phyloP scores from a whole-genome alignment of 2,797 vertebrate species.

The Phoeniculus purpureus region DNA sequence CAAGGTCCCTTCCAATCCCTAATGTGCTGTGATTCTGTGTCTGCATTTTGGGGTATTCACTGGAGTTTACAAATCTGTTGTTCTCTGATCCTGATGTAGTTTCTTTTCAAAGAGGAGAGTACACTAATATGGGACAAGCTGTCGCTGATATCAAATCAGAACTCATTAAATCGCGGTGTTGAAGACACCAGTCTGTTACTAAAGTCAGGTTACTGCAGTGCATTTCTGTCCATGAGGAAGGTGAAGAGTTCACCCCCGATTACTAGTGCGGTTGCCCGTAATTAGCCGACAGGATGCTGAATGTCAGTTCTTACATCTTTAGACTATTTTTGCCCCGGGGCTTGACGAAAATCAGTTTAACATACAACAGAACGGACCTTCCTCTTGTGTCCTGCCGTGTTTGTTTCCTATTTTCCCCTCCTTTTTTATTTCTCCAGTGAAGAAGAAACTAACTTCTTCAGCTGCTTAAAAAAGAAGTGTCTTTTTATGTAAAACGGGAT shows the following conservation, averaged over 20 bases:
- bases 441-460: neutral
- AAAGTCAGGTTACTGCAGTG: conserved; percentile 66
- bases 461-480: neutral
- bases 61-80: conserved; percentile 20
- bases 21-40: no score
- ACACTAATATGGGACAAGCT: conserved; percentile 56
- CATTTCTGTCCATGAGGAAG: conserved; percentile 61
- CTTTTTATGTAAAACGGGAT: neutral
- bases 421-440: neutral
- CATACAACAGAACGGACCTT: neutral
- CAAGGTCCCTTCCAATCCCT: no score
- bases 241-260: conserved; percentile 74
- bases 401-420: neutral
- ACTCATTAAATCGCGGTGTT: conserved; percentile 62
- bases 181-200: conserved; percentile 57
- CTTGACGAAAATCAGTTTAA: conserved; percentile 30
- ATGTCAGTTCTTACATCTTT: conserved; percentile 12
- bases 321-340: neutral
- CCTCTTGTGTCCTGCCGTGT: no score
- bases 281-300: conserved; percentile 49
- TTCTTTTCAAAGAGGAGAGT: conserved; percentile 32
- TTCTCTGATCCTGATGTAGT: neutral
- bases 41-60: neutral
- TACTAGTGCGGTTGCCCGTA: conserved; percentile 54
- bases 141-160: conserved; percentile 74